Conservation (phyloP, 2,113 vertebrate species). For the Nyctibius bracteatus region DNA sequence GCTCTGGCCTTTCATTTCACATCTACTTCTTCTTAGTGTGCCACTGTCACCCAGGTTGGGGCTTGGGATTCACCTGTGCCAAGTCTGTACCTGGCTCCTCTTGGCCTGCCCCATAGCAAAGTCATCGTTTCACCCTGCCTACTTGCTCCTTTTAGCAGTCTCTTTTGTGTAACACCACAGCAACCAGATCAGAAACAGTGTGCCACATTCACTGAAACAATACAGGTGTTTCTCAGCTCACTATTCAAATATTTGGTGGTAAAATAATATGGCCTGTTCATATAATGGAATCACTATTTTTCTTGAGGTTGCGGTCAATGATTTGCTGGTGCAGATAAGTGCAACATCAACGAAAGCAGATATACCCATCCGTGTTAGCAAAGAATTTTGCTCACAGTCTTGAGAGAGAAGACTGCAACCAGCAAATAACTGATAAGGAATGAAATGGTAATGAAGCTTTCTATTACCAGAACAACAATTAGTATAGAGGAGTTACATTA, state of each 20-base stretch:
- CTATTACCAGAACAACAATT: background rate
- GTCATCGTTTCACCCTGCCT: background rate
- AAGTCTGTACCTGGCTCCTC: background rate
- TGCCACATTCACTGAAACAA: background rate
- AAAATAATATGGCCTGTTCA: background rate
- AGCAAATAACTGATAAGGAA: background rate
- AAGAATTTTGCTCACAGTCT: background rate
- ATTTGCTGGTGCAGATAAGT: background rate
- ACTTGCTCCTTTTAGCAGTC: background rate
- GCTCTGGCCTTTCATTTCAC: background rate
- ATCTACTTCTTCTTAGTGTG: background rate
- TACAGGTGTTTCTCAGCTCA: background rate
- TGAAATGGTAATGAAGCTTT: background rate
- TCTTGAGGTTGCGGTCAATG: background rate
- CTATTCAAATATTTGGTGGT: background rate
- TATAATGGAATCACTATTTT: background rate
- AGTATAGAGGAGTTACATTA: background rate
- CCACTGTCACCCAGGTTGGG: rapidly evolving
- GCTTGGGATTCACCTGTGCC: background rate
- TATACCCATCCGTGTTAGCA: background rate
- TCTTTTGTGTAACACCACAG: background rate
- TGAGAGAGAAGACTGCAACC: background rate
- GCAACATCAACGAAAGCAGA: background rate
- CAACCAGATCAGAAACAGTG: background rate
- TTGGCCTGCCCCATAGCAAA: background rate